phyloP scores from a whole-genome alignment of 2,888 invertebrate species.

The Augochlorella aurata region DNA sequence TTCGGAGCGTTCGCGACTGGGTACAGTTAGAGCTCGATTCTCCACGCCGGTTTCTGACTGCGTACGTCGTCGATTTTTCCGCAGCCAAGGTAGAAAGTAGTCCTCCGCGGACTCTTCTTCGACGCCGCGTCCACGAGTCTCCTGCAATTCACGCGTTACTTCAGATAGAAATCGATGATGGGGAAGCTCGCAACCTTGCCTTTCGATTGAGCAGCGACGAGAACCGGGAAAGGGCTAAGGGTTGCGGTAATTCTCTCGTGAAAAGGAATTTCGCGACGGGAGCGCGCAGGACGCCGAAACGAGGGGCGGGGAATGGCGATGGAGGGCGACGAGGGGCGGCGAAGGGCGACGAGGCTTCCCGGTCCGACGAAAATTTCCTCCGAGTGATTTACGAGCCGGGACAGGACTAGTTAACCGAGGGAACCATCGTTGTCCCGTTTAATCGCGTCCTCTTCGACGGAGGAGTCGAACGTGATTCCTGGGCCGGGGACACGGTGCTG shows the following conservation, averaged over 20 bases:
- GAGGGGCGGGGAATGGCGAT: too few species aligned
- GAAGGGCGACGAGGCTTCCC: background rate
- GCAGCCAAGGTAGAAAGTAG: background rate
- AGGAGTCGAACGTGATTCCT: constrained; percentile 25
- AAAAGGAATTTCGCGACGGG: background rate
- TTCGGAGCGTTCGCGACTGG: constrained; percentile 31
- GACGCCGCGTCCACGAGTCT: background rate
- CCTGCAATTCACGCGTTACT: too few species aligned
- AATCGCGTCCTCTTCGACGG: constrained; percentile 2
- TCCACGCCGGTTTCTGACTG: background rate
- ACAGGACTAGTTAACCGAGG: background rate
- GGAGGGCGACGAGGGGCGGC: background rate
- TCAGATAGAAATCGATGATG: background rate
- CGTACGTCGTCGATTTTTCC: background rate
- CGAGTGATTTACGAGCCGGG: constrained; percentile 18
- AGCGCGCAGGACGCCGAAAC: too few species aligned
- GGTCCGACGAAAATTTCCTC: background rate
- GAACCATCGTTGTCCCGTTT: constrained; percentile 4
- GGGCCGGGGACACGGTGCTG: background rate
- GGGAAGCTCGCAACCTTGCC: too few species aligned
- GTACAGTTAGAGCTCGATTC: constrained; percentile 66
- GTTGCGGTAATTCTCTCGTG: background rate
- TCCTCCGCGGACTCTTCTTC: background rate
- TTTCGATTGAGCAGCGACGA: too few species aligned
- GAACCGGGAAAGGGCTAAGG: background rate